Base-by-base conservation (phyloP, 2,888 invertebrate genomes). In the Deroplatys truncata region DNA sequence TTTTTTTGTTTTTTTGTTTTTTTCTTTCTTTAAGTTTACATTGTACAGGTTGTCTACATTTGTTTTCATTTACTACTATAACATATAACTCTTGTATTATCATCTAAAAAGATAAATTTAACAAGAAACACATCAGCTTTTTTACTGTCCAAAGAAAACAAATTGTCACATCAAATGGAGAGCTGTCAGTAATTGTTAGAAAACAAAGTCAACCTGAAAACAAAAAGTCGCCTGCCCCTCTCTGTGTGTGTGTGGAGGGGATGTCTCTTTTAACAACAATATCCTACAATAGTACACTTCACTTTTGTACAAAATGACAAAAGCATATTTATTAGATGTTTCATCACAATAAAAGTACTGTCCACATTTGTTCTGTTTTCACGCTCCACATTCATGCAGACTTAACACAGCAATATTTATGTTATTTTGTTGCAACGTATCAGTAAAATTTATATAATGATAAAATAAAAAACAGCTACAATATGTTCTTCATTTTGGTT, bases 131-230 rank as follows among this genome's bases (percentile, higher is more conserved):
- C 88, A 90, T 91, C 82, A 85, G 49, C 29, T 43, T 43, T 43
- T 43, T 87, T 89, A 89, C 84, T 89, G 84, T 87, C 91, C 91
- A 85, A 91, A 91, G 25, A 92, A 91, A 90, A 88, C 84, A 88
- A 84, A 82, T 72, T 49, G 82, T 83, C 35, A 88, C 89, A 85
- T 88, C 88, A 90, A 83, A 89, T 85, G 82, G 35, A 83, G 86
- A 89, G 35, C 82, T 86, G 86, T 84, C 83, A 88, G 25, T 29
- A 43, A 84, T 84, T 43, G 31, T 85, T n/a, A 85, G 35, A 25
- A 84, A 43, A 72, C 16, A 3, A 84, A 28, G 1, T 4, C 13
- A 84, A 88, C 35, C 83, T 56, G 43, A 84, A 88, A 29, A 29
- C 82, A 49, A 43, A 84, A 28, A 49, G 85, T 85, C 84, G 31